A percentile compares a stretch with the other conserved stretches of the same genome.
Conservation (phyloP, 2,888 invertebrate genomes). For the Nymphalis polychloros region DNA sequence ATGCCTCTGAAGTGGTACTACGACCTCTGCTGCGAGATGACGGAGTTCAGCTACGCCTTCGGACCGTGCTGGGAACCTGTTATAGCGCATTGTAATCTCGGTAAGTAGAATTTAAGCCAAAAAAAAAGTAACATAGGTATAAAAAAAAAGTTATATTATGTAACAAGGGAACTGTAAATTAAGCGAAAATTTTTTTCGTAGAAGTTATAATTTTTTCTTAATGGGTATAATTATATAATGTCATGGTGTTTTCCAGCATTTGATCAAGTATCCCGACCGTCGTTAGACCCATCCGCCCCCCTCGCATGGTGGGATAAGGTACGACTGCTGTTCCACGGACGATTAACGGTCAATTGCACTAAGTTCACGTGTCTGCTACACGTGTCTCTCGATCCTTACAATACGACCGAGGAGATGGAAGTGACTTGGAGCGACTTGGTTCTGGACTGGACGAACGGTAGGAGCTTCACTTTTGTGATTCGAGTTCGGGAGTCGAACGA, state of each 20-base stretch:
- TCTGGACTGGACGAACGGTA: constrained; percentile 97
- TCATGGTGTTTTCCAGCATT: constrained; percentile 79
- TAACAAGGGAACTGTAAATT: no score
- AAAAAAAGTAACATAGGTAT: no score
- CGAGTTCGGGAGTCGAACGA: not conserved
- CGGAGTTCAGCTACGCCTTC: constrained; percentile 95
- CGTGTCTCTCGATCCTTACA: constrained; percentile 98
- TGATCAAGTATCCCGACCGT: constrained; percentile 92
- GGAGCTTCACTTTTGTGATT: constrained; percentile 16
- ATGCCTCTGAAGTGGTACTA: constrained; percentile 98
- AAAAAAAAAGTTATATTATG: no score
- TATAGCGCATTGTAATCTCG: constrained; percentile 92
- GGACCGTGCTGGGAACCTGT: constrained; percentile 99
- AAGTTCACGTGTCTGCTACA: constrained; percentile 95
- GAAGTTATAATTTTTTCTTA: no score
- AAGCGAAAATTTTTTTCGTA: no score
- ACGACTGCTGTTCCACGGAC: constrained; percentile 94
- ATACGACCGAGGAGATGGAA: constrained; percentile 99
- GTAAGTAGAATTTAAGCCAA: constrained; percentile 59
- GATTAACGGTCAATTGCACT: constrained; percentile 92
- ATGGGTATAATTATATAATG: no score
- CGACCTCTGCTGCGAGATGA: constrained; percentile 96
- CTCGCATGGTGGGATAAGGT: constrained; percentile 99
- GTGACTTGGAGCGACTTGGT: constrained; percentile 96
- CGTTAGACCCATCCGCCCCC: constrained; percentile 95